Evolutionary conservation across 37 sponge, comb jelly and placozoan genomes (phyloP).

Genomic region (Geodia barretti): DNA sequence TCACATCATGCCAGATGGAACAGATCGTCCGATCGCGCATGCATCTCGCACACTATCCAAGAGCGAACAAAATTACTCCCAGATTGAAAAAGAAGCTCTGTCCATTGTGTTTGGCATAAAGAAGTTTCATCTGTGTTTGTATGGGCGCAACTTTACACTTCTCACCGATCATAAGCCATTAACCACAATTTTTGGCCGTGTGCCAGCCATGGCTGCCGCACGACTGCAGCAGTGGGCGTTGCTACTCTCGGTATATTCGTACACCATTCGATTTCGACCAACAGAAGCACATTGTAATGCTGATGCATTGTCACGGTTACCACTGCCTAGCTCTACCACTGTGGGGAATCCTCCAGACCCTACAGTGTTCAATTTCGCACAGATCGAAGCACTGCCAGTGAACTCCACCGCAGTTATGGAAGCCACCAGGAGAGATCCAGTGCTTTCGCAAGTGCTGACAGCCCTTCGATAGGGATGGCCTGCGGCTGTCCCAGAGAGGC

Average conservation of each 20-base stretch:
- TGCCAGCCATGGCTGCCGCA: slow-evolving; percentile 12
- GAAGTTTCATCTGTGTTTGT: slow-evolving; percentile 18
- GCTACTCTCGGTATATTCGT: slow-evolving; percentile 7
- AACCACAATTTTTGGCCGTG: background rate
- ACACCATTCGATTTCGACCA: background rate
- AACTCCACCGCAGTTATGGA: background rate
- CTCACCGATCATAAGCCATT: slow-evolving; percentile 38
- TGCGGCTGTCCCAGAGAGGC: background rate
- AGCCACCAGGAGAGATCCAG: background rate
- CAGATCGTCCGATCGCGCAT: background rate
- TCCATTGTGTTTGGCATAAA: background rate
- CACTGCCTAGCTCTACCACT: background rate
- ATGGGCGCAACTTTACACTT: slow-evolving; percentile 19
- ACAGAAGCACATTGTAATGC: slow-evolving; percentile 15
- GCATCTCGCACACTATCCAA: slow-evolving; percentile 7
- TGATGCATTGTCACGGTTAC: slow-evolving; percentile 4
- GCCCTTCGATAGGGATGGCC: slow-evolving; percentile 4
- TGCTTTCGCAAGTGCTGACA: background rate
- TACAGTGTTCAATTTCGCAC: slow-evolving; percentile 1
- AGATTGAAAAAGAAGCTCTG: slow-evolving; percentile 17
- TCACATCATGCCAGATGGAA: slow-evolving; percentile 11
- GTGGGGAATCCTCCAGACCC: background rate
- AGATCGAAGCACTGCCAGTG: slow-evolving; percentile 13
- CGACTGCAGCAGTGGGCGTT: slow-evolving; percentile 24
- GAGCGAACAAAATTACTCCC: slow-evolving; percentile 7